These are phyloP conservation scores for Spermophilus dauricus DNA, from an alignment of 2,113 vertebrate species.

Conservation along the genomic window DNA sequence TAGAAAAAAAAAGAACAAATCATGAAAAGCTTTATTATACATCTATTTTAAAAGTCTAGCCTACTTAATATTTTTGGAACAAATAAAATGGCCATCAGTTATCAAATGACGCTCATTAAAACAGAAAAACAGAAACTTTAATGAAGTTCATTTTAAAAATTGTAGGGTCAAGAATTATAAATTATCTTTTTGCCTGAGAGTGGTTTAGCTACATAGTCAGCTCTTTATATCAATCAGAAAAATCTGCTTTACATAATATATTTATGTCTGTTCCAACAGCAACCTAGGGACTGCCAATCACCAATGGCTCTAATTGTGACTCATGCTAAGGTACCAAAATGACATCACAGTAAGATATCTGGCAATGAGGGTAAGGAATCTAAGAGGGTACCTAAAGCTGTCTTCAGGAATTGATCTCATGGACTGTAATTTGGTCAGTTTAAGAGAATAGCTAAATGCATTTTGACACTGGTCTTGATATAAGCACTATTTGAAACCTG, in stretches of 20 bases:
- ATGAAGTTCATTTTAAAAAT: neutral
- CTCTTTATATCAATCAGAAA: neutral
- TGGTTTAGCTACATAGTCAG: neutral
- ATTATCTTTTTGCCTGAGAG: neutral
- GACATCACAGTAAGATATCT: fast-evolving
- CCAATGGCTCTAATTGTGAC: fast-evolving
- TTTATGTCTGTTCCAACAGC: neutral
- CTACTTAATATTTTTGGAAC: neutral
- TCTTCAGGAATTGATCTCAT: neutral
- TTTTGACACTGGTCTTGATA: too few relatives aligned
- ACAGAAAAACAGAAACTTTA: neutral
- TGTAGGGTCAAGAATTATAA: neutral
- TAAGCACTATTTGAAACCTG: fast-evolving
- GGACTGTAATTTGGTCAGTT: too few relatives aligned
- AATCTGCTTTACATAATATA: fast-evolving
- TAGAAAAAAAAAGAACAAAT: neutral
- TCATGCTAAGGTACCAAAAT: neutral
- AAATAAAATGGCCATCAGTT: neutral
- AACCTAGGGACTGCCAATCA: neutral
- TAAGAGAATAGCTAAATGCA: neutral
- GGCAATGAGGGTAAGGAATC: fast-evolving
- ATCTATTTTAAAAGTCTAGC: neutral
- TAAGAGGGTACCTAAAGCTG: fast-evolving
- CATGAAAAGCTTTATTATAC: neutral
- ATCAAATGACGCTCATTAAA: neutral